Percentiles rank a stretch among this genome's conserved stretches.
Evolutionary conservation across 2,888 invertebrate genomes (phyloP).

Genomic region (Chesias legatella): DNA sequence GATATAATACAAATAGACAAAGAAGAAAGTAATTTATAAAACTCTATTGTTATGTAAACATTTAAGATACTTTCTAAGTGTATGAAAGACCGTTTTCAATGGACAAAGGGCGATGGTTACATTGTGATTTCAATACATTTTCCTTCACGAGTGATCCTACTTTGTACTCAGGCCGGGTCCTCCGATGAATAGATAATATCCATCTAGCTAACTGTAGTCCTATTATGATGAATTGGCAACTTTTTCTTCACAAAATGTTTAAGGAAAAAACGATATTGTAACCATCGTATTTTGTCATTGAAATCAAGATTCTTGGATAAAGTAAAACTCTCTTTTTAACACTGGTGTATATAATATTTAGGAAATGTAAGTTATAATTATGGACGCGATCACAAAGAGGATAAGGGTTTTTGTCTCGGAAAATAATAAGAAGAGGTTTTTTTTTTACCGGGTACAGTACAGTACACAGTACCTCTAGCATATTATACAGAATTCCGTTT

Average conservation of each 20-base stretch:
- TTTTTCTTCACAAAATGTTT: constrained; percentile 49
- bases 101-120: constrained; percentile 67
- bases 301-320: constrained; percentile 31
- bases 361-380: no score
- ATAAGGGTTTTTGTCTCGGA: no score
- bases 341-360: no score
- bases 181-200: constrained; percentile 42
- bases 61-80: constrained; percentile 42
- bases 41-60: constrained; percentile 68
- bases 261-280: constrained; percentile 41
- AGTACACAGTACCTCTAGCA: no score
- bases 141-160: constrained; percentile 72
- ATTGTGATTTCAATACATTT: constrained; percentile 78
- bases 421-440: no score
- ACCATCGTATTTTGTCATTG: constrained; percentile 38
- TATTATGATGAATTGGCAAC: constrained; percentile 71
- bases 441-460: no score
- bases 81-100: constrained; percentile 57
- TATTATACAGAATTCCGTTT: no score
- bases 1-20: constrained; percentile 58
- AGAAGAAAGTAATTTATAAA: constrained; percentile 72
- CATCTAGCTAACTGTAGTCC: constrained; percentile 63
- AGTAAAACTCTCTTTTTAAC: constrained; percentile 19
- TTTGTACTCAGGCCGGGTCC: constrained; percentile 58
- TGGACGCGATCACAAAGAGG: no score